A percentile compares a stretch with the other conserved stretches of the same genome.
Evolutionary conservation across 2,113 vertebrate genomes (phyloP).

Genomic region (Thermophis baileyi): DNA sequence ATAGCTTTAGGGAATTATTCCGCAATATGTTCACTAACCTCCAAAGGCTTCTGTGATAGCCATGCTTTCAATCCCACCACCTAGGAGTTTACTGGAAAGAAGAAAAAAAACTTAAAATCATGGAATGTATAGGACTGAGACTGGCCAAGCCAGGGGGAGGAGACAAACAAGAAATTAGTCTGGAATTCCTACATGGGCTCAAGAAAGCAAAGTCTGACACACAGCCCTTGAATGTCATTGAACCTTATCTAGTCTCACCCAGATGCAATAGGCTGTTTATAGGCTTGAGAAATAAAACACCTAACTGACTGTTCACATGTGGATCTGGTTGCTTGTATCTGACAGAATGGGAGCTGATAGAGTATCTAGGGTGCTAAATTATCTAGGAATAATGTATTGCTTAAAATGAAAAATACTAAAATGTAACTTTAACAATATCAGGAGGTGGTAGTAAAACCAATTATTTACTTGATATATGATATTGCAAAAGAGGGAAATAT

Average conservation of each 20-base stretch:
- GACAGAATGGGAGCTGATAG: background rate
- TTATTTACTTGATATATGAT: background rate
- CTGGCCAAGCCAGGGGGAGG: background rate
- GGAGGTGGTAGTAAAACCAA: background rate
- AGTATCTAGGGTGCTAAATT: background rate
- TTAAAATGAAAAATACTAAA: background rate
- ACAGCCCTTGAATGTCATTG: too few species aligned
- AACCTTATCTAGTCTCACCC: background rate
- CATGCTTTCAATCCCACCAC: conserved; percentile 98
- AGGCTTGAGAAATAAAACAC: background rate
- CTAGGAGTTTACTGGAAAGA: conserved; percentile 87
- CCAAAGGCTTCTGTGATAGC: conserved; percentile 98
- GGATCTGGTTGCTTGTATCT: background rate
- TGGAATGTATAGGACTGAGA: background rate
- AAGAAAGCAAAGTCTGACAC: background rate
- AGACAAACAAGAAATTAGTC: background rate
- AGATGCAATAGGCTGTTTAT: background rate
- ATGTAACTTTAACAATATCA: background rate
- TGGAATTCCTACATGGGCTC: background rate
- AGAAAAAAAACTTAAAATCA: conserved; percentile 38
- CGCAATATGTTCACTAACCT: conserved; percentile 70
- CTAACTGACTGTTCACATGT: background rate
- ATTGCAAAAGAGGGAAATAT: background rate
- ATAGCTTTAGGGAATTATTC: background rate
- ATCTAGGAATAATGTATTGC: background rate